Evolutionary conservation across 2,113 vertebrate species (phyloP).

Genomic region (Zootoca vivipara): DNA sequence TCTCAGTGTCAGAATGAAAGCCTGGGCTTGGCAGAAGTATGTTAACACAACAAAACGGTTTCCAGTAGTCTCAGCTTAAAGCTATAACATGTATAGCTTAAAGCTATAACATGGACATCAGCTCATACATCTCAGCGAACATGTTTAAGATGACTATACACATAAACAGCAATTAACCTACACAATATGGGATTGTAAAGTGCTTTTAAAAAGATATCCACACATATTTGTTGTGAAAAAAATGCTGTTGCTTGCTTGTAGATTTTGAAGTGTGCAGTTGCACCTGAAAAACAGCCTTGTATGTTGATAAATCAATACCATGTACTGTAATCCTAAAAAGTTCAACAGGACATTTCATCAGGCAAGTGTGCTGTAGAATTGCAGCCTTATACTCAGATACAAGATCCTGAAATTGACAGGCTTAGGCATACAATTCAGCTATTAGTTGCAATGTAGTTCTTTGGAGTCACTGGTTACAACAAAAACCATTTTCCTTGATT

Average conservation of each 20-base stretch:
- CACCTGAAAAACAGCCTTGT: not conserved
- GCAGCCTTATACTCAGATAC: not conserved
- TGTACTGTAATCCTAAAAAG: not conserved
- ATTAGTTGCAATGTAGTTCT: not conserved
- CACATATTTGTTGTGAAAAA: not conserved
- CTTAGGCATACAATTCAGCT: not conserved
- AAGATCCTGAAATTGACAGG: not conserved
- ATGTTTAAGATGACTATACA: not conserved
- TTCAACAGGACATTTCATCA: not conserved
- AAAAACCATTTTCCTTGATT: constrained; percentile 19
- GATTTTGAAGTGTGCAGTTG: not conserved
- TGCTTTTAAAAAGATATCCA: not conserved
- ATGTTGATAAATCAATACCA: not conserved
- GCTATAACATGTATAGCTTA: not conserved
- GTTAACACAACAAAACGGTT: not conserved
- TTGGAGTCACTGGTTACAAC: not conserved
- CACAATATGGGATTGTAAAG: not conserved
- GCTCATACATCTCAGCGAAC: not conserved
- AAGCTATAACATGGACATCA: not conserved
- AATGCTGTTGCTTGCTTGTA: not conserved
- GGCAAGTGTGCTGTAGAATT: too few relatives aligned
- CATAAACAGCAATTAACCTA: not conserved
- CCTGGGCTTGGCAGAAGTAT: not conserved
- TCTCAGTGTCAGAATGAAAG: not conserved
- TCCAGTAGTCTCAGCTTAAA: not conserved